phyloP scores from a whole-genome alignment of 2,113 vertebrate genomes.

The Elanus axillaris region DNA sequence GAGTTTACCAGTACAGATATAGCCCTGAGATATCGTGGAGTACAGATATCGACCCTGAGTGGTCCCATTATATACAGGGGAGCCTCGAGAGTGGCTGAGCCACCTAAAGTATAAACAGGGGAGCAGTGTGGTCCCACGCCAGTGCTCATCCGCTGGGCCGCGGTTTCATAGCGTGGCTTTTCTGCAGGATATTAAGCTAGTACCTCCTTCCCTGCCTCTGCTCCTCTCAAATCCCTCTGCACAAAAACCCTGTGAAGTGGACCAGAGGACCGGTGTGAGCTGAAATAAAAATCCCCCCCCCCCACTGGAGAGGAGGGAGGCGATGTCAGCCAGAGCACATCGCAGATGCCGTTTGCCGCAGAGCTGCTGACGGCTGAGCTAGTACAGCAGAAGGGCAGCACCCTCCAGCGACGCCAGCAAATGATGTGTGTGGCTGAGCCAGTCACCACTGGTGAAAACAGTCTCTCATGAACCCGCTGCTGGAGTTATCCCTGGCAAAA shows the following conservation, averaged over 20 bases:
- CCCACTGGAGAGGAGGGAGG: background rate
- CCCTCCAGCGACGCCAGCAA: background rate
- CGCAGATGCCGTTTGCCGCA: background rate
- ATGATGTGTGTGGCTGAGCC: background rate
- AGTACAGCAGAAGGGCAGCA: background rate
- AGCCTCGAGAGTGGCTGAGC: background rate
- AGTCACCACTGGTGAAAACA: fast-evolving
- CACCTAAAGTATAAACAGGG: fast-evolving
- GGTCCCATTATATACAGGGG: fast-evolving
- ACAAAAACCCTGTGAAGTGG: fast-evolving
- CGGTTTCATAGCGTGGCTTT: fast-evolving
- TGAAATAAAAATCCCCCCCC: fast-evolving
- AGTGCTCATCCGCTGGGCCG: background rate
- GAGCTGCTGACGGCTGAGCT: background rate
- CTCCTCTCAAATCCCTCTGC: background rate
- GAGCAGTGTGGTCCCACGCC: background rate
- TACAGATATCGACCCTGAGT: background rate
- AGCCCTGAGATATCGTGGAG: background rate
- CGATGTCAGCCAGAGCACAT: fast-evolving
- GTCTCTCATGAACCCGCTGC: background rate
- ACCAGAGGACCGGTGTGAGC: background rate
- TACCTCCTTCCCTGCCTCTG: background rate
- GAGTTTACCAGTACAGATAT: background rate
- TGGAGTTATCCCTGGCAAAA: background rate
- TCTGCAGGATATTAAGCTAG: background rate